Conservation (phyloP, 1,140 invertebrate species). For the Lordiphosa stackelbergi region DNA sequence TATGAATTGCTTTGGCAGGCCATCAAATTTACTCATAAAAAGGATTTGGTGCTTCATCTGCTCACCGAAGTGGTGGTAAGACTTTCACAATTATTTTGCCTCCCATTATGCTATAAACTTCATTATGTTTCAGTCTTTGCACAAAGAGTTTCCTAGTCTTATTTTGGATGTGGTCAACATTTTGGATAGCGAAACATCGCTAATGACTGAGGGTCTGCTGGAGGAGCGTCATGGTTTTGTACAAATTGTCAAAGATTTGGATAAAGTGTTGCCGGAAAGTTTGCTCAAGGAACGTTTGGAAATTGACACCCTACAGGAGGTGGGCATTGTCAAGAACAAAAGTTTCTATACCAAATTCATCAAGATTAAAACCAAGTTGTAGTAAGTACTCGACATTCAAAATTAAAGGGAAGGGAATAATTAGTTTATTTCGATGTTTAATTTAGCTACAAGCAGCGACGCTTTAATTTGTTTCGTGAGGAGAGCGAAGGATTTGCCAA, state of each 20-base stretch:
- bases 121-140: conserved; percentile 79
- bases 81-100: neutral
- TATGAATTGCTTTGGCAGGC: conserved; percentile 84
- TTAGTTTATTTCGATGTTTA: neutral
- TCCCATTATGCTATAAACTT: neutral
- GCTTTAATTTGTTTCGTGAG: conserved; percentile 98
- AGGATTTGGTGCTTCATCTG: conserved; percentile 83
- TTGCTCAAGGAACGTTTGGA: conserved; percentile 95
- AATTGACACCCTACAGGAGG: conserved; percentile 94
- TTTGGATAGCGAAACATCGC: conserved; percentile 86
- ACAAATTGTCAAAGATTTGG: conserved; percentile 86
- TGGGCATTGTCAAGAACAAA: conserved; percentile 93
- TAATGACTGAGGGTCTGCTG: conserved; percentile 79
- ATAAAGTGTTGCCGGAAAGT: conserved; percentile 89
- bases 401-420: too few species aligned
- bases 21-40: conserved; percentile 83
- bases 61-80: conserved; percentile 85
- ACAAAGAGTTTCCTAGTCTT: conserved; percentile 86
- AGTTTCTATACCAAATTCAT: conserved; percentile 97
- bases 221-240: conserved; percentile 86
- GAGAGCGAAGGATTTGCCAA: conserved; percentile 99
- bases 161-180: conserved; percentile 88
- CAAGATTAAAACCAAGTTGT: conserved; percentile 97
- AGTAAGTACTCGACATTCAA: conserved; percentile 91
- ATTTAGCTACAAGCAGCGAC: conserved; percentile 97